Evolutionary conservation across 2,888 invertebrate genomes (phyloP).

Genomic region (Idaea straminata): DNA sequence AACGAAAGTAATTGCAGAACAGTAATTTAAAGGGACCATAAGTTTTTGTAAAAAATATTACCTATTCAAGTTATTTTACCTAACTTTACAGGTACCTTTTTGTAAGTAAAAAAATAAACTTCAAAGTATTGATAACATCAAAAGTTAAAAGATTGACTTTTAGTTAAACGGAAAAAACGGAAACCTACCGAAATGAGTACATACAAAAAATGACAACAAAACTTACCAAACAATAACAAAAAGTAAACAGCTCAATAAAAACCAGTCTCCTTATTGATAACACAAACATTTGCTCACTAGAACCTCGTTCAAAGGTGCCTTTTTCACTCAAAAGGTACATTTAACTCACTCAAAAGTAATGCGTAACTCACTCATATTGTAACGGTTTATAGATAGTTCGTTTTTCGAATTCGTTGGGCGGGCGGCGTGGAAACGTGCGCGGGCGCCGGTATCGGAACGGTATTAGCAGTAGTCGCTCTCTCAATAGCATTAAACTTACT

Average conservation of each 20-base stretch:
- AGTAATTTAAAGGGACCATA: background rate
- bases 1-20: background rate
- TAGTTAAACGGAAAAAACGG: background rate
- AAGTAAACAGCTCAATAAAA: slow-evolving; percentile 14
- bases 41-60: too few species aligned
- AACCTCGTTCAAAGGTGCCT: slow-evolving; percentile 39
- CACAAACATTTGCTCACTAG: slow-evolving; percentile 57
- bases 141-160: background rate
- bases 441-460: slow-evolving; percentile 62
- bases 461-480: slow-evolving; percentile 56
- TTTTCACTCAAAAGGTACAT: slow-evolving; percentile 40
- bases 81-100: too few species aligned
- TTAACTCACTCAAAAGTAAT: background rate
- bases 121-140: background rate
- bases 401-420: slow-evolving; percentile 45
- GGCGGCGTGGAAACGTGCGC: slow-evolving; percentile 74
- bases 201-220: background rate
- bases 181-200: background rate
- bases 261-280: slow-evolving; percentile 55
- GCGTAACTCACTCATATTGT: background rate
- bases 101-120: background rate
- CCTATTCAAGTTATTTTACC: too few species aligned
- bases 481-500: slow-evolving; percentile 56
- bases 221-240: slow-evolving; percentile 20
- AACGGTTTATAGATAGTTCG: background rate